Evolutionary conservation across 2,113 vertebrate species (phyloP).

Genomic region (Tylochromis polylepis): DNA sequence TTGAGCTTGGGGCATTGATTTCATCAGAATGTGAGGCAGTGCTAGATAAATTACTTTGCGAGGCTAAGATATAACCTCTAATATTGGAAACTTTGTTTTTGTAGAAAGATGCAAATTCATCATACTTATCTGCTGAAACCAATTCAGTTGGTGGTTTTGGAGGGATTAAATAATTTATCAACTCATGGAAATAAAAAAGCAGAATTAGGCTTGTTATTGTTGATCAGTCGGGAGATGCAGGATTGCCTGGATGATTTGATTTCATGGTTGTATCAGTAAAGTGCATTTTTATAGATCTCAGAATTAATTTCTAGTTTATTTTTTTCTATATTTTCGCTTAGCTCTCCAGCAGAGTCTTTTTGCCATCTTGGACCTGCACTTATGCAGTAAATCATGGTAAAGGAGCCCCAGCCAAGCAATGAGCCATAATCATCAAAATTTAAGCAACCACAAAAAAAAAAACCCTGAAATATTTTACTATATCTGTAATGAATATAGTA

Average conservation of each 20-base stretch:
- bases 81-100: neutral
- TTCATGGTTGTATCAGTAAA: neutral
- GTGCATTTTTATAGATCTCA: neutral
- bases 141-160: neutral
- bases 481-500: too few relatives aligned
- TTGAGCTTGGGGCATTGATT: too few relatives aligned
- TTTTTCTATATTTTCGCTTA: neutral
- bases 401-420: neutral
- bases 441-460: too few relatives aligned
- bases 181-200: neutral
- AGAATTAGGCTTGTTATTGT: neutral
- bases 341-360: neutral
- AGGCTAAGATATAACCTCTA: neutral
- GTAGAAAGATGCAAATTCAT: neutral
- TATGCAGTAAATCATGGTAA: neutral
- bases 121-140: neutral
- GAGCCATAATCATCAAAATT: neutral
- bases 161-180: neutral
- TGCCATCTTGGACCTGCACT: neutral
- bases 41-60: accelerated
- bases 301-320: neutral
- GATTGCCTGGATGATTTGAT: neutral
- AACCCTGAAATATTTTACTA: too few relatives aligned
- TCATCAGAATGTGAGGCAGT: neutral
- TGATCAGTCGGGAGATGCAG: neutral